These are phyloP conservation scores for Scaptomyza caliginosa DNA, from an alignment of 2,888 invertebrate genomes.

Conservation along the genomic window DNA sequence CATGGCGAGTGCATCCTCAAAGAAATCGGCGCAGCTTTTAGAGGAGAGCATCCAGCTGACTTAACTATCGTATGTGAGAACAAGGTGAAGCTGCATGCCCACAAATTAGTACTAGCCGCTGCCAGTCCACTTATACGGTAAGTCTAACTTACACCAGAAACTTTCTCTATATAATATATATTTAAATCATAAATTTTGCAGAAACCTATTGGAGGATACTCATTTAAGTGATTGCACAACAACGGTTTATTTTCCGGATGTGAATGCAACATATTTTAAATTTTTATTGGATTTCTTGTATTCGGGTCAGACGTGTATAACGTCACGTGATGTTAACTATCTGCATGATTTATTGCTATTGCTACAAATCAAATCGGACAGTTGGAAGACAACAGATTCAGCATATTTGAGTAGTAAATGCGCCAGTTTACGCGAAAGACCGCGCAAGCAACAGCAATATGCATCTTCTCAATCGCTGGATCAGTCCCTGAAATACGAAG, in stretches of 20 bases:
- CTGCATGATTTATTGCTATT: conserved; percentile 93
- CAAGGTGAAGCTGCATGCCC: conserved; percentile 91
- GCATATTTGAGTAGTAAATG: conserved; percentile 73
- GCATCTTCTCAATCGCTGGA: conserved; percentile 59
- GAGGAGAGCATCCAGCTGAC: conserved; percentile 93
- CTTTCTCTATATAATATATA: not conserved
- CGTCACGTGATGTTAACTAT: conserved; percentile 89
- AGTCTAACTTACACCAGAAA: not conserved
- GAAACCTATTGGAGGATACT: conserved; percentile 89
- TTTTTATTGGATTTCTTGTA: conserved; percentile 93
- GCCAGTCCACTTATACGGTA: conserved; percentile 93
- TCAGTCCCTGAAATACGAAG: conserved; percentile 66
- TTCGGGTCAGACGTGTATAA: conserved; percentile 90
- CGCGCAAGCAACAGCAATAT: conserved; percentile 59
- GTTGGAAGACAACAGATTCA: conserved; percentile 87
- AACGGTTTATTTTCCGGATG: conserved; percentile 93
- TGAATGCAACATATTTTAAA: conserved; percentile 91
- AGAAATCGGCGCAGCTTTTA: conserved; percentile 94
- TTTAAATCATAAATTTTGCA: conserved; percentile 55
- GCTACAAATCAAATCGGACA: conserved; percentile 93
- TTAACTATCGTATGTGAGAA: conserved; percentile 94
- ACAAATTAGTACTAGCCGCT: conserved; percentile 93
- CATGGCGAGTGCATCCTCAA: conserved; percentile 96
- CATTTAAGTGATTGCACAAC: conserved; percentile 89
- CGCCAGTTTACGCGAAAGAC: conserved; percentile 58